phyloP scores from a whole-genome alignment of 2,113 vertebrate genomes.

The Brevimyrus niger region DNA sequence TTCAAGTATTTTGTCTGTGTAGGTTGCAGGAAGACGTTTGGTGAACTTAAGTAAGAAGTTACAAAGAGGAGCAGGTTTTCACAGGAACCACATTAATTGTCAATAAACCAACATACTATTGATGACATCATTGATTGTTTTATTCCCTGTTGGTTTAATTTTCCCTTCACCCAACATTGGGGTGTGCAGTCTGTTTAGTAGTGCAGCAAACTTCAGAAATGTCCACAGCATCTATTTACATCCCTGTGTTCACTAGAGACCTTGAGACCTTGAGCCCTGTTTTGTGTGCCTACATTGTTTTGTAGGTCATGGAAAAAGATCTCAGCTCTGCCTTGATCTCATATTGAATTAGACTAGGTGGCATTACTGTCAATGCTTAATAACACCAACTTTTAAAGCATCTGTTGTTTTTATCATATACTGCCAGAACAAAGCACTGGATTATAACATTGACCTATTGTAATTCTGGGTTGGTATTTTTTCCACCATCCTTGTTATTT shows the following conservation, averaged over 20 bases:
- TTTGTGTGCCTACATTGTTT: background rate
- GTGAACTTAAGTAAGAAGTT: background rate
- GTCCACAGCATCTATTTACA: background rate
- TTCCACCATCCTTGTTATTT: background rate
- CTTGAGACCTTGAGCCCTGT: background rate
- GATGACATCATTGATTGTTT: background rate
- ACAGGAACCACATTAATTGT: background rate
- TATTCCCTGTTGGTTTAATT: background rate
- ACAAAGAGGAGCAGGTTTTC: background rate
- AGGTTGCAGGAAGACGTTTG: background rate
- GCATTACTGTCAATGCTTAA: background rate
- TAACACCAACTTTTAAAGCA: background rate
- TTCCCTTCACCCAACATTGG: background rate
- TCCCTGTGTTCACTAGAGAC: background rate
- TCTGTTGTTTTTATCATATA: background rate
- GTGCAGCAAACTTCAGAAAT: background rate
- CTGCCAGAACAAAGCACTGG: background rate
- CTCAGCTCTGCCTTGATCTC: background rate
- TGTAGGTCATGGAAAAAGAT: background rate
- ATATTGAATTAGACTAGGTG: background rate
- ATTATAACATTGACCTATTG: background rate
- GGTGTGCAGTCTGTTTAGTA: background rate
- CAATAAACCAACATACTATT: background rate
- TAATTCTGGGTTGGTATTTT: background rate
- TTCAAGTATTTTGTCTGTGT: background rate